A percentile compares a stretch with the other conserved stretches of the same genome.
These are phyloP conservation scores for Chelonus insularis DNA, from an alignment of 1,140 invertebrate species.

Conservation along the genomic window DNA sequence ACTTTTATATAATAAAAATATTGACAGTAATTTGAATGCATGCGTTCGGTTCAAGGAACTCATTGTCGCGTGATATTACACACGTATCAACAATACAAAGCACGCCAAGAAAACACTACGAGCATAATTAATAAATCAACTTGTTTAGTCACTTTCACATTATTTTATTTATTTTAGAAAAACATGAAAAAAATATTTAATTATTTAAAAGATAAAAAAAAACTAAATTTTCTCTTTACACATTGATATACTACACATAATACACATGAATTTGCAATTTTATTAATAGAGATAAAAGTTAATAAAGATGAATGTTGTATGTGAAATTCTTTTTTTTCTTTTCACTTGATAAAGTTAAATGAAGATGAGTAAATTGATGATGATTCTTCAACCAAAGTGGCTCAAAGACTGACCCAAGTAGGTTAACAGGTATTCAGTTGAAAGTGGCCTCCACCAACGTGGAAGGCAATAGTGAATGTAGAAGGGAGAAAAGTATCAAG, in stretches of 20 bases:
- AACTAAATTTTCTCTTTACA: no score
- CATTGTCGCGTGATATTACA: constrained; percentile 1
- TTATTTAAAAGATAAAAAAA: no score
- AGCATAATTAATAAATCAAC: background rate
- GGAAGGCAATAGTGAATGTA: constrained; percentile 7
- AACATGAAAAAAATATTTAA: no score
- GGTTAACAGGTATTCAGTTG: constrained; percentile 57
- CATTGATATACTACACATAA: no score
- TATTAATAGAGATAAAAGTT: no score
- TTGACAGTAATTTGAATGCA: constrained; percentile 2
- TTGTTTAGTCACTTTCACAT: background rate
- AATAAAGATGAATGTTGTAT: no score
- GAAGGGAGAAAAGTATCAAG: background rate
- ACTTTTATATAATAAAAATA: background rate
- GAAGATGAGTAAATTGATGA: background rate
- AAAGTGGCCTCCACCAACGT: constrained; percentile 47
- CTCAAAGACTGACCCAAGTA: constrained; percentile 54
- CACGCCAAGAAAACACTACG: background rate
- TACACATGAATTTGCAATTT: no score
- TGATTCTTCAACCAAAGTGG: constrained; percentile 37
- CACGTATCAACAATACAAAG: background rate
- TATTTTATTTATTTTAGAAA: no score
- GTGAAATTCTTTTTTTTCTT: background rate
- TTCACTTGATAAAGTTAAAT: background rate
- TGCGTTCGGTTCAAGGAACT: background rate